Percentiles rank a stretch among this genome's conserved stretches.
Evolutionary conservation across 1,140 invertebrate genomes (phyloP).

Genomic region (Kradibia gibbosae): DNA sequence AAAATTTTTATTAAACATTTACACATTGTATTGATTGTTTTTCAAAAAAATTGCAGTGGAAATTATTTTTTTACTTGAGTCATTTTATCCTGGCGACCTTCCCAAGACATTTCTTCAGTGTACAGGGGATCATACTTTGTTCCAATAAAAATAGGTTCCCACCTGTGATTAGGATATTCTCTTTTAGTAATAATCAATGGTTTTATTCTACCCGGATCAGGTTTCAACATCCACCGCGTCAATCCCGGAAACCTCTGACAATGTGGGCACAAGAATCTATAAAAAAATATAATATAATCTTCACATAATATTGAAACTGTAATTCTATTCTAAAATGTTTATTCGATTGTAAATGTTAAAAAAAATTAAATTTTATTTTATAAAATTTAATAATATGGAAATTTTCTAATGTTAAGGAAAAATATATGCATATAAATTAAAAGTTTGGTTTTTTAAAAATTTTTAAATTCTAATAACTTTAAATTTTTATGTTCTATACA

Average conservation of each 20-base stretch:
- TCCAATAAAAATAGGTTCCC: slow-evolving; percentile 89
- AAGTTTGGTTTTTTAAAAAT: too few species aligned
- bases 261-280: slow-evolving; percentile 78
- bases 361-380: too few species aligned
- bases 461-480: too few species aligned
- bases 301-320: too few species aligned
- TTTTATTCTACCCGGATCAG: slow-evolving; percentile 71
- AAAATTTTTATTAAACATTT: too few species aligned
- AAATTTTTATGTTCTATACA: too few species aligned
- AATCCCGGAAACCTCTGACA: slow-evolving; percentile 86
- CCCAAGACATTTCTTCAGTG: slow-evolving; percentile 86
- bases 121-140: slow-evolving; percentile 85
- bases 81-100: slow-evolving; percentile 90
- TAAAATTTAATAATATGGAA: too few species aligned
- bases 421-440: too few species aligned
- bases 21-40: too few species aligned
- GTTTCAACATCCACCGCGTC: slow-evolving; percentile 77
- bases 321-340: too few species aligned
- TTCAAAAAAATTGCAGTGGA: too few species aligned
- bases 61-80: slow-evolving; percentile 76
- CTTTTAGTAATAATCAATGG: slow-evolving; percentile 79
- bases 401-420: too few species aligned
- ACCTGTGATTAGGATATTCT: slow-evolving; percentile 82
- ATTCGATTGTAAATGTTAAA: background rate
- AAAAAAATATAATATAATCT: slow-evolving; percentile 53